Percentiles rank a stretch among this genome's conserved stretches.
Evolutionary conservation across 2,797 vertebrate genomes (phyloP).

Genomic region (Cossypha niveicapilla): DNA sequence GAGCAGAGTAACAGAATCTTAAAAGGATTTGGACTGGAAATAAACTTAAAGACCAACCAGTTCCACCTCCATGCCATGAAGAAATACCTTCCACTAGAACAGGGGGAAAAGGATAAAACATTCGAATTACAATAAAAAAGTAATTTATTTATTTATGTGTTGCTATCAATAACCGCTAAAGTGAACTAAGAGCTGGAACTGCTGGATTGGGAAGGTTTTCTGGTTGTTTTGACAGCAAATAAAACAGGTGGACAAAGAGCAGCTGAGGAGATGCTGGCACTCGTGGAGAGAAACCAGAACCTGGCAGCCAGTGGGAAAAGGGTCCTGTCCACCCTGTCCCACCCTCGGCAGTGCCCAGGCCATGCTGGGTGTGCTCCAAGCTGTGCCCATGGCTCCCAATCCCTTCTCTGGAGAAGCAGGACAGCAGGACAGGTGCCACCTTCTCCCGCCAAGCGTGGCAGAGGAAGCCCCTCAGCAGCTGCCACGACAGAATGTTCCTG

Average conservation of each 20-base stretch:
- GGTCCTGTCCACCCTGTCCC: not conserved
- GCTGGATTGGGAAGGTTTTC: not conserved
- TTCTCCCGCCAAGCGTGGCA: not conserved
- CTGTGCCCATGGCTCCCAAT: not conserved
- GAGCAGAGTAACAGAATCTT: not conserved
- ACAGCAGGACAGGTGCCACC: not conserved
- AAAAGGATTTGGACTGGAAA: not conserved
- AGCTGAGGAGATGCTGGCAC: not conserved
- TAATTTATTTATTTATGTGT: not conserved
- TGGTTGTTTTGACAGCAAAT: rapidly evolving
- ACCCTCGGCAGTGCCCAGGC: rapidly evolving
- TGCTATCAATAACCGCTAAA: not conserved
- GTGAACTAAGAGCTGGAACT: not conserved
- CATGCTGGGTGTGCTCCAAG: not conserved
- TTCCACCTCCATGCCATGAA: not conserved
- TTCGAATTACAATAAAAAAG: not conserved
- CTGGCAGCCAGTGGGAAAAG: not conserved
- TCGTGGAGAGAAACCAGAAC: not conserved
- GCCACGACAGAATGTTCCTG: not conserved
- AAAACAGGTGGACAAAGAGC: not conserved
- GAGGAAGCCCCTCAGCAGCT: not conserved
- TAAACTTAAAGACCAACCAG: not conserved
- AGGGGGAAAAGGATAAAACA: not conserved
- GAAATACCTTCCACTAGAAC: not conserved
- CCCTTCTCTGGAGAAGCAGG: not conserved